phyloP scores from a whole-genome alignment of 2,113 vertebrate species.

The Phocoena sinus region DNA sequence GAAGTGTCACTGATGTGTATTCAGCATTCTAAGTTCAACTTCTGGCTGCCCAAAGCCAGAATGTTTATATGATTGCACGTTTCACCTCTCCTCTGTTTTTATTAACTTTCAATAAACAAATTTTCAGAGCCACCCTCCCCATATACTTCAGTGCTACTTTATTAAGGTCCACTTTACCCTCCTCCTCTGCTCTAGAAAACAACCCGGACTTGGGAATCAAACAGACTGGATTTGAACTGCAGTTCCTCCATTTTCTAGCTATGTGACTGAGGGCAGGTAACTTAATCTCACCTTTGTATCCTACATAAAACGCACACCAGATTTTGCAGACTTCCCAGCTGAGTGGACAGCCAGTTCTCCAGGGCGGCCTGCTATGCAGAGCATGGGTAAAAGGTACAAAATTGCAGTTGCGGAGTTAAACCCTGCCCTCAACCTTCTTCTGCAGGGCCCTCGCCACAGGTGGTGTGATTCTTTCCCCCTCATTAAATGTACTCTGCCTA shows the following conservation, averaged over 20 bases:
- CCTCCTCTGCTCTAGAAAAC: background rate
- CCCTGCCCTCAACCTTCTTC: background rate
- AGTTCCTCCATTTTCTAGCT: background rate
- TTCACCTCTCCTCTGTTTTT: background rate
- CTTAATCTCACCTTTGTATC: background rate
- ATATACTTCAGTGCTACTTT: background rate
- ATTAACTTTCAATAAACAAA: background rate
- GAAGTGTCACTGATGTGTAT: background rate
- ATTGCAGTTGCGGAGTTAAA: background rate
- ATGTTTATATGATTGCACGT: background rate
- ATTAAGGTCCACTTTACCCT: background rate
- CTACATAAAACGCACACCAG: background rate
- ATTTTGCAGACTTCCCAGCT: background rate
- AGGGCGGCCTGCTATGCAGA: background rate
- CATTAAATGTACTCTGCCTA: background rate
- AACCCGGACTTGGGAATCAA: background rate
- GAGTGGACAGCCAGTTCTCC: background rate
- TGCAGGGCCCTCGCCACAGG: background rate
- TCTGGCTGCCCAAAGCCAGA: background rate
- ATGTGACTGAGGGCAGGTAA: background rate
- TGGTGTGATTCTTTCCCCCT: background rate
- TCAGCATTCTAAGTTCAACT: background rate
- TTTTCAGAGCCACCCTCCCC: background rate
- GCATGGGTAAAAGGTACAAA: background rate
- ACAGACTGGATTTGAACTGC: background rate